Conservation (phyloP, 2,888 invertebrate species). For the Synergus umbraculus region DNA sequence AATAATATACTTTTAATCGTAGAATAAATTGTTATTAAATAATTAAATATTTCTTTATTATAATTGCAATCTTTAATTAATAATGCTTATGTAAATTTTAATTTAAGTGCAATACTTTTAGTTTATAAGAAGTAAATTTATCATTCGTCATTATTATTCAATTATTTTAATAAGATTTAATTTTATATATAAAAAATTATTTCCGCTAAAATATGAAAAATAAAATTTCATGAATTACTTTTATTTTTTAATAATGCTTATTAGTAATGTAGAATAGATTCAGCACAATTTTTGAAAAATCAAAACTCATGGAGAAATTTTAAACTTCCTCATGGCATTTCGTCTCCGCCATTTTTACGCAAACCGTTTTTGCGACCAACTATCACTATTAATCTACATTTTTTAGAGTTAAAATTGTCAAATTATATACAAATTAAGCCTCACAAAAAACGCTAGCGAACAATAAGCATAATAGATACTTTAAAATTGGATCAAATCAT, state of each 20-base stretch:
- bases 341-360: constrained; percentile 39
- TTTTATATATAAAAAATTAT: neutral
- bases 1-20: no score
- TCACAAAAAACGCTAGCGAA: no score
- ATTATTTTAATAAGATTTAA: neutral
- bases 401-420: neutral
- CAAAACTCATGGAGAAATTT: neutral
- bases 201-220: neutral
- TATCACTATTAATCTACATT: neutral
- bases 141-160: no score
- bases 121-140: no score
- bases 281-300: neutral
- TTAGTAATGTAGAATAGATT: neutral
- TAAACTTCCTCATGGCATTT: constrained; percentile 2
- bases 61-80: no score
- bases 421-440: neutral
- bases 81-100: no score
- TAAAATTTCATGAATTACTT: neutral
- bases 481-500: no score
- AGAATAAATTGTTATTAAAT: no score
- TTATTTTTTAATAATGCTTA: neutral
- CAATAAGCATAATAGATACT: no score
- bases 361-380: neutral
- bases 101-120: no score
- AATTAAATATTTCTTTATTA: no score